Percentiles rank a stretch among this genome's conserved stretches.
Conservation (phyloP, 2,113 vertebrate species). For the Theropithecus gelada region DNA sequence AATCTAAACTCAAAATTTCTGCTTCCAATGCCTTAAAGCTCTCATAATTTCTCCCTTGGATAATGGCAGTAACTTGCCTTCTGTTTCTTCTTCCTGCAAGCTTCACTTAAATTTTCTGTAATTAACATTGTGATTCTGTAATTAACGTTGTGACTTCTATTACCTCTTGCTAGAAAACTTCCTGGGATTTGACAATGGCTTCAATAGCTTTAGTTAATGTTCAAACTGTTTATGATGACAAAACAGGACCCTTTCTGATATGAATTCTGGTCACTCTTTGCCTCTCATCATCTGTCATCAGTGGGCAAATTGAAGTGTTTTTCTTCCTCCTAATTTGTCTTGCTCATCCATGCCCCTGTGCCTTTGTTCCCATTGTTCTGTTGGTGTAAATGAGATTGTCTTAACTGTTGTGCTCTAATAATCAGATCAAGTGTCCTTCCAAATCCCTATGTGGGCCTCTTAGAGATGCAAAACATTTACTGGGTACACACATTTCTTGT, state of each 20-base stretch:
- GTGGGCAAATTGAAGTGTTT: neutral
- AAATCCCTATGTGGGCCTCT: neutral
- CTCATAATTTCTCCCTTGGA: neutral
- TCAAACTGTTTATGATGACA: neutral
- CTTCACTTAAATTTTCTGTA: neutral
- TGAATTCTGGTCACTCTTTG: neutral
- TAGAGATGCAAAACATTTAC: neutral
- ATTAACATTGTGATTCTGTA: neutral
- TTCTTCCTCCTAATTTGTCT: neutral
- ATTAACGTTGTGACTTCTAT: neutral
- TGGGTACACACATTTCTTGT: neutral
- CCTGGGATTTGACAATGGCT: neutral
- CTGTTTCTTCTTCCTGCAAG: neutral
- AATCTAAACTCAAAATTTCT: neutral
- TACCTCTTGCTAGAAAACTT: neutral
- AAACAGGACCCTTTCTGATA: neutral
- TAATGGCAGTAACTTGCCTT: neutral
- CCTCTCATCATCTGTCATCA: neutral
- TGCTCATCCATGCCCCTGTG: neutral
- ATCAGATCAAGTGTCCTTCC: neutral
- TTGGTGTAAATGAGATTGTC: neutral
- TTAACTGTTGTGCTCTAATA: neutral
- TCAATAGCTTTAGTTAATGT: neutral
- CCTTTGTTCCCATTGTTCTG: rapidly evolving
- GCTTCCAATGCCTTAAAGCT: neutral